Base-by-base conservation (phyloP, 2,113 vertebrate genomes). In the Colaptes auratus region DNA sequence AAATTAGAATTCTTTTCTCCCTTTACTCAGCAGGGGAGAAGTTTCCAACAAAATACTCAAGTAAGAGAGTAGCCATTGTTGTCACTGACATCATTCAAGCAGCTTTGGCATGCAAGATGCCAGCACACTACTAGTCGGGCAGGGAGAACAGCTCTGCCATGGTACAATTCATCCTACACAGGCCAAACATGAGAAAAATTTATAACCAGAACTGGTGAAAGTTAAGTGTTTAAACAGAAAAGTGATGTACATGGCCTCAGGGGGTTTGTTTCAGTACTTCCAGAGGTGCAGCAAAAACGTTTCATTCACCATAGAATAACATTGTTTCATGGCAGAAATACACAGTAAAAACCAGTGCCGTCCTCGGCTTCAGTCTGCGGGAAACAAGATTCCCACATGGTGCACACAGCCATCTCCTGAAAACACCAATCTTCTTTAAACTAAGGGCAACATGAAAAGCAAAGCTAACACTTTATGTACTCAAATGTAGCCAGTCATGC, bases 401-500 rank as follows among this genome's bases (percentile, higher is more conserved):
- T 4, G 21, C n/a, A 42, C 52, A 48, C 23, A 59, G 31, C 6
- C 6, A 50, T 30, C 52, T 64, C 76, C 70, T 55, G 56, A n/a
- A 64, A 91, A 48, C 28, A 48, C 1, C 0, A 11, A 10, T 15
- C 23, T 0, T 27, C 42, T 20, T 70, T n/a, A 30, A 52, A 72
- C 46, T 12, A 10, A 87, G 15, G 3, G 16, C 14, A 35, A 33
- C 25, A 24, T 3, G 25, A 67, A 56, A 84, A 25, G 44, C 15
- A 69, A 64, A 93, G 75, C 48, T 36, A 48, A 48, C 72, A 25
- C 31, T 44, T 46, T 1, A 24, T 0, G 13, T 13, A 15, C 27
- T 46, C 60, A 4, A 50, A 21, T 0, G 7, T 0, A 4, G 21
- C n/a, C 48, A 24, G 2, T 8, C 7, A 2, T 0, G 19, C 63